A percentile compares a stretch with the other conserved stretches of the same genome.
These are phyloP conservation scores for Hylomyscus alleni DNA, from an alignment of 2,797 vertebrate species.

Conservation along the genomic window DNA sequence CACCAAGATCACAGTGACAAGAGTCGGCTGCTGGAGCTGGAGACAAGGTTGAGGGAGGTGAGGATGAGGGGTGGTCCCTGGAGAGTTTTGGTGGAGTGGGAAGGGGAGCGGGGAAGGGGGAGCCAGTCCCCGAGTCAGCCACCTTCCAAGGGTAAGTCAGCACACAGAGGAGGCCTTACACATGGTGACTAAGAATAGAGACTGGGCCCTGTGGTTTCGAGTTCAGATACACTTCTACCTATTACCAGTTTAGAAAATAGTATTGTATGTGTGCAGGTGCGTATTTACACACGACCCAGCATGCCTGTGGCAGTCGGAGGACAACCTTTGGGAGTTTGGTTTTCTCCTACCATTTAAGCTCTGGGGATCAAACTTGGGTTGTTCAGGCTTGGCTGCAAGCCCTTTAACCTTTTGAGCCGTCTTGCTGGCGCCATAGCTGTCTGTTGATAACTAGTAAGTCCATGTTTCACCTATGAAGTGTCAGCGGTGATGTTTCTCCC, in stretches of 20 bases:
- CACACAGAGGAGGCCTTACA: neutral
- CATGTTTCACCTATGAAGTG: neutral
- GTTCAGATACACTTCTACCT: neutral
- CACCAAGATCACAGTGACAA: slow-evolving; percentile 98
- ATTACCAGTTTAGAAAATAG: neutral
- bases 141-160: neutral
- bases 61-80: neutral
- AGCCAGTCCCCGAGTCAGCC: neutral
- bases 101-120: too few species aligned
- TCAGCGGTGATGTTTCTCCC: neutral
- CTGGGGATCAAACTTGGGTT: neutral
- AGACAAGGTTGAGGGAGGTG: slow-evolving; percentile 92
- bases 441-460: neutral
- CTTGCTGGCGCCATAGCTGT: neutral
- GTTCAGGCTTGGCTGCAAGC: neutral
- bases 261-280: too few species aligned
- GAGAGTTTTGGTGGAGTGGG: neutral
- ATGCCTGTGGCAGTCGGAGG: neutral
- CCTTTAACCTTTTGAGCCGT: neutral
- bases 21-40: slow-evolving; percentile 91
- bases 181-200: neutral
- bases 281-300: neutral
- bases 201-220: neutral
- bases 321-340: neutral
- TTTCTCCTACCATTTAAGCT: neutral